Evolutionary conservation across 2,888 invertebrate species (phyloP).

Genomic region (Netelia inedita): DNA sequence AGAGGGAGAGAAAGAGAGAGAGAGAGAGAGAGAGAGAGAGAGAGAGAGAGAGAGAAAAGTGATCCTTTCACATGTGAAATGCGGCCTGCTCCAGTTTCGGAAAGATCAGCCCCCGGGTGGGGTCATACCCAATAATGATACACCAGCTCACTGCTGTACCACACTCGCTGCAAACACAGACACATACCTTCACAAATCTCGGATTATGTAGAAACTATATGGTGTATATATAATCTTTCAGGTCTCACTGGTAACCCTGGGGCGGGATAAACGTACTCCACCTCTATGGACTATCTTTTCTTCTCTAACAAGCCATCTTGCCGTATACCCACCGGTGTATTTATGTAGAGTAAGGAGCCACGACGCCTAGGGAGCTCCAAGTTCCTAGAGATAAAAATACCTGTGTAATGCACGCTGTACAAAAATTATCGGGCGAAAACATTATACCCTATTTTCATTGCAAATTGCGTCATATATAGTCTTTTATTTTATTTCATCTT

Average conservation of each 20-base stretch:
- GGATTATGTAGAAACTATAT: background rate
- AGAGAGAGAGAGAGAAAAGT: conserved; percentile 61
- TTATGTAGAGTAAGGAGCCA: conserved; percentile 48
- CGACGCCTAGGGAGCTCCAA: background rate
- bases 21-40: conserved; percentile 22
- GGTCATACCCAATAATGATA: conserved; percentile 73
- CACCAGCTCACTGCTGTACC: conserved; percentile 57
- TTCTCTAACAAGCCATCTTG: conserved; percentile 57
- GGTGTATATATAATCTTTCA: conserved; percentile 40
- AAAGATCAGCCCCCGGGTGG: conserved; percentile 80
- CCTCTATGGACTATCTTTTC: conserved; percentile 52
- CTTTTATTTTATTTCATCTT: background rate
- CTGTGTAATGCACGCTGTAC: background rate
- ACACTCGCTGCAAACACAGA: conserved; percentile 37
- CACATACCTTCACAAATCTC: conserved; percentile 8
- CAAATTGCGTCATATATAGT: background rate
- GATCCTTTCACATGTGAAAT: conserved; percentile 82
- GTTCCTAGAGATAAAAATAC: conserved; percentile 19
- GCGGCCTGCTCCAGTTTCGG: conserved; percentile 80
- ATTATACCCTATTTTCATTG: background rate
- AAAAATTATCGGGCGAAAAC: background rate
- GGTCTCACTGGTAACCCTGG: conserved; percentile 54
- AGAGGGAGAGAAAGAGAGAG: background rate
- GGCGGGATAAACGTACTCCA: conserved; percentile 63
- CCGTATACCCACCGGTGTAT: conserved; percentile 56